Evolutionary conservation across 1,140 invertebrate genomes (phyloP), one percentile per base, ranked within the genome.

Genomic region (Cydia amplana): DNA sequence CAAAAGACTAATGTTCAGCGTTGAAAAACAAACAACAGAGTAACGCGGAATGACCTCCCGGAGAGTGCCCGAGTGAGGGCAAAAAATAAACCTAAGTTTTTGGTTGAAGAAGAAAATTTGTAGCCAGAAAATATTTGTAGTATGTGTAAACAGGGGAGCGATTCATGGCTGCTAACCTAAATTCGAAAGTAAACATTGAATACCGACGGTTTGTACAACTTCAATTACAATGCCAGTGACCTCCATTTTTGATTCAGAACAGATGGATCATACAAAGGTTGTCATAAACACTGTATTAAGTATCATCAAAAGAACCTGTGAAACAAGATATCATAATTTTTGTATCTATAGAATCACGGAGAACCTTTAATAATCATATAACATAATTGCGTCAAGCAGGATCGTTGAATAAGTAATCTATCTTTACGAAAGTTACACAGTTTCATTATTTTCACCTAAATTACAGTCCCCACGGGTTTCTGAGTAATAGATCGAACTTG

Each of bases 381-480:
- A 25, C 63, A 65, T 0, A 65, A 65, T 65, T 16, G 63, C 20
- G 63, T 25, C 63, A 23, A 76, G 67, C 14, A 74, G 16, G 51
- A 79, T 74, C 46, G 77, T 76, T 83, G 78, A 85, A 85, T 86
- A 85, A 85, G 85, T 86, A 85, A 83, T 80, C 84, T 79, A 86
- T 83, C 20, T n/a, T n/a, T 60, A 74, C 20, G 75, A 79, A 84
- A 86, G 78, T 83, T 85, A 79, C 80, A 83, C 74, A 74, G 79
- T 83, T 85, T 86, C 82, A 87, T 87, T 86, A 86, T 85, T 84
- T 85, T 80, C 76, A 76, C 76, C 77, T 79, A 83, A 85, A 86
- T 86, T 84, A 79, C 82, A 75, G 76, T 82, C 83, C 78, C 85
- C 43, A 14, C 64, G 79, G 83, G 77, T 72, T 77, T 51, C 51